Base-by-base conservation (phyloP, 2,888 invertebrate genomes). In the Mechanitis mazaeus region DNA sequence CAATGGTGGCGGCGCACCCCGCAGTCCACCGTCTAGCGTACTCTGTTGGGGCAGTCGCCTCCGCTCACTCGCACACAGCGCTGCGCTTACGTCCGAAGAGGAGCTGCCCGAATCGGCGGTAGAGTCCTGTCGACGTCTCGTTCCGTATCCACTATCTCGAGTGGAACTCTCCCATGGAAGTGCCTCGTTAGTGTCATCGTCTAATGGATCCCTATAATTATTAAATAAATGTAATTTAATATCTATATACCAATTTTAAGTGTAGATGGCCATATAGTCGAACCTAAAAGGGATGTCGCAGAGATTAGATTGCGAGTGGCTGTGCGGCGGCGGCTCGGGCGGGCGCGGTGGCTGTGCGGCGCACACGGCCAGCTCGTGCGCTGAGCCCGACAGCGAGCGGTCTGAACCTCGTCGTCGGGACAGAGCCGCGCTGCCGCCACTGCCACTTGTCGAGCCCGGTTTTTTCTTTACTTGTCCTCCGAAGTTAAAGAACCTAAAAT, bases 241-340 rank as follows among this genome's bases (percentile, higher is more conserved):
- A 7, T 35, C 11, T 9, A 7, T 50, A 31, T 31, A 9, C 9
- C 31, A 28, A 31, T 12, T 20, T 20, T 20, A 50, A 31, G 11
- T 28, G 5, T n/a, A 50, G 5, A 7, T 11, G 9, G 31, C 9
- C 9, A 2, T 31, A 5, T 31, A 31, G 31, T 50, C 50, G 4
- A n/a, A 95, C 95, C 96, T 94, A 90, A 94, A 95, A 28, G 95
- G 94, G 73, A 95, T 81, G 76, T 96, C 96, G 78, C 95, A 94
- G 69, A 97, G 93, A 88, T 97, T 97, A 75, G 96, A 96, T 83
- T 97, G 97, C 75, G 95, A 96, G 84, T 97, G 97, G 76, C 95
- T 95, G 85, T 96, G 96, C 33, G 96, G 96, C 83, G 97, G 97
- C 59, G 94, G 94, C 59, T 95, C 95, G 72, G 93, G 78, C 80